Base-by-base conservation (phyloP, 53 echinoderm and acorn worm species). In the Luidia sarsii region DNA sequence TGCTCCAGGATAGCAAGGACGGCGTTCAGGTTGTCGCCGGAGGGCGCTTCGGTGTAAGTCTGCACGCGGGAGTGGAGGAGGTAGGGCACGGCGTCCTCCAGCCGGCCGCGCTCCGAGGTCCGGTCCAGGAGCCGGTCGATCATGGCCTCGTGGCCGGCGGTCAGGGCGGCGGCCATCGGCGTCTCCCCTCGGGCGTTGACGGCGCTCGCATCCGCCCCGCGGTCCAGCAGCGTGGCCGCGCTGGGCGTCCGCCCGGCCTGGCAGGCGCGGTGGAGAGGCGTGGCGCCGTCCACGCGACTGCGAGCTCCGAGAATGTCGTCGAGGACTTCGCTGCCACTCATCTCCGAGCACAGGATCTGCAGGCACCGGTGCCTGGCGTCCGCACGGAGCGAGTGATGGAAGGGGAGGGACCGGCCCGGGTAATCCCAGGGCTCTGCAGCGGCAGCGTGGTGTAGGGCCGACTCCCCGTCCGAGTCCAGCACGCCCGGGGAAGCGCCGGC, bases 401-500 rank as follows among this genome's bases (percentile, higher is more conserved):
- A 62, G 24, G 25, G 29, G 32, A 77, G 37, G 10, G 83, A 67
- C 15, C 55, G 49, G 39, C 75, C 77, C 3, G 75, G 77, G 29
- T 84, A 55, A n/a, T n/a, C n/a, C n/a, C n/a, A n/a, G n/a, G n/a
- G n/a, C n/a, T n/a, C n/a, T n/a, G n/a, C n/a, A 23, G 39, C 75
- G 22, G 84, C 73, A 2, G 84, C 64, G 68, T 75, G 73, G 70
- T 89, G 89, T 22, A 83, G 57, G 29, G 84, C 89, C 30, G 83
- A 85, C 21, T 84, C 70, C 37, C 89, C 89, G 33, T 71, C 65
- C 0, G 83, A 74, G 64, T 89, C 89, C 32, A 36, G 57, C 33
- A 84, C 74, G 32, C 84, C 84, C 3, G 84, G 84, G 28, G 85
- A 84, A 35, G 85, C 38, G 22, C 89, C 79, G 24, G 84, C 65